phyloP scores from a whole-genome alignment of 2,113 vertebrate species.

The Poicephalus gulielmi region DNA sequence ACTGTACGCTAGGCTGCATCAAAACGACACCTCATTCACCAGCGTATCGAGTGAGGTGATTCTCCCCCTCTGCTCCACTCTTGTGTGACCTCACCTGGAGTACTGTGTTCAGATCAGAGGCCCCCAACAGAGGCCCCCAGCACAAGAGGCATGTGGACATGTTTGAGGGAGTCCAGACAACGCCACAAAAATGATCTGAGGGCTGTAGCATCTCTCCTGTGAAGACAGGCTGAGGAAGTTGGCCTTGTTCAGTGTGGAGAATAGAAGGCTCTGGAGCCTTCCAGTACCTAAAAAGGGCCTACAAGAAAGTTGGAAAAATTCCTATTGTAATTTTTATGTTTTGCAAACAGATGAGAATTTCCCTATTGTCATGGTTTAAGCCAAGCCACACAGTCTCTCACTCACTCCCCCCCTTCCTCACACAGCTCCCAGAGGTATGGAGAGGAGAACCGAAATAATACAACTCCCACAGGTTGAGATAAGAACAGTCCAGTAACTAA shows the following conservation, averaged over 20 bases:
- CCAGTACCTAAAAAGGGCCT: background rate
- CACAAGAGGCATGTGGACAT: background rate
- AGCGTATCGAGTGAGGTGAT: background rate
- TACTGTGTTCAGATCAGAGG: background rate
- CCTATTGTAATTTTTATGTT: slow-evolving; percentile 5
- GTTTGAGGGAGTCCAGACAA: background rate
- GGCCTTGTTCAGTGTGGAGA: background rate
- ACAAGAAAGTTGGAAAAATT: background rate
- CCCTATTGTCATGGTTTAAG: background rate
- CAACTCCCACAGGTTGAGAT: too few species aligned
- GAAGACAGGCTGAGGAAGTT: background rate
- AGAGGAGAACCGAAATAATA: too few species aligned
- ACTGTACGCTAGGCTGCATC: background rate
- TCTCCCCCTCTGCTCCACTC: background rate
- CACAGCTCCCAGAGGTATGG: too few species aligned
- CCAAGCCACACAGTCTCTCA: too few species aligned
- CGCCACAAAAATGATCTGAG: background rate
- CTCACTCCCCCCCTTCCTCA: too few species aligned
- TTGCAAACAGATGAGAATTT: slow-evolving; percentile 11
- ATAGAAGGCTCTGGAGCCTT: background rate
- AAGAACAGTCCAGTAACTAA: too few species aligned
- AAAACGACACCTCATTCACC: background rate
- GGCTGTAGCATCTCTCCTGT: background rate
- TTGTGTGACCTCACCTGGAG: too few species aligned
- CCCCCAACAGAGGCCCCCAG: too few species aligned